Evolutionary conservation across 1,140 invertebrate genomes (phyloP).

Genomic region (Lanistes nyassanus): DNA sequence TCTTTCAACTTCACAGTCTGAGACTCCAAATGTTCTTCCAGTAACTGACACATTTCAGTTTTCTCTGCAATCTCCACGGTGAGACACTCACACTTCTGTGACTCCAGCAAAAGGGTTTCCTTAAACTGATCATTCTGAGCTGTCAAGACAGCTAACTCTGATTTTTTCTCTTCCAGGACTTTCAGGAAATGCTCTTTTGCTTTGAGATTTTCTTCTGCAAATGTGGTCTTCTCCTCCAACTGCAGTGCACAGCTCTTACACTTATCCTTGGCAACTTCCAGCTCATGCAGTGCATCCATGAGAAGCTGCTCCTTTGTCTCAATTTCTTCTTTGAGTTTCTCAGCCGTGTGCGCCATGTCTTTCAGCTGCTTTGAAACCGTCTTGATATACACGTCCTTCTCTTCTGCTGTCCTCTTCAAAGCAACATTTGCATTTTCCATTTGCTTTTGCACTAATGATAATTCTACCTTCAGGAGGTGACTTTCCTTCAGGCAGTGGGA

Average conservation of each 20-base stretch:
- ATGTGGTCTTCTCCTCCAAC: background rate
- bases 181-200: constrained; percentile 3
- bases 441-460: background rate
- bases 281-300: background rate
- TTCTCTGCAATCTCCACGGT: constrained; percentile 11
- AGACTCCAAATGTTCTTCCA: constrained; percentile 7
- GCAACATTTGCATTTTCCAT: background rate
- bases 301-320: constrained; percentile 1
- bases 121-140: background rate
- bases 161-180: constrained; percentile 5
- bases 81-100: background rate
- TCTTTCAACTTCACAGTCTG: background rate
- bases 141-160: background rate
- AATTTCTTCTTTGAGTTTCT: background rate
- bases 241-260: background rate
- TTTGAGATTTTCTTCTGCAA: constrained; percentile 1
- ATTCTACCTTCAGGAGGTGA: background rate
- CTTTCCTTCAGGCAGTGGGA: background rate
- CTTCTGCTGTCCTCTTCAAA: constrained; percentile 1
- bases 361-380: background rate
- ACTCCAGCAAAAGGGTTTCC: constrained; percentile 10
- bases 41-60: background rate
- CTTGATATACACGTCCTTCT: background rate
- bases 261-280: background rate
- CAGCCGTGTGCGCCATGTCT: background rate